Base-by-base conservation (phyloP, 92 coral and sea anemone species). In the Bergia sp. region DNA sequence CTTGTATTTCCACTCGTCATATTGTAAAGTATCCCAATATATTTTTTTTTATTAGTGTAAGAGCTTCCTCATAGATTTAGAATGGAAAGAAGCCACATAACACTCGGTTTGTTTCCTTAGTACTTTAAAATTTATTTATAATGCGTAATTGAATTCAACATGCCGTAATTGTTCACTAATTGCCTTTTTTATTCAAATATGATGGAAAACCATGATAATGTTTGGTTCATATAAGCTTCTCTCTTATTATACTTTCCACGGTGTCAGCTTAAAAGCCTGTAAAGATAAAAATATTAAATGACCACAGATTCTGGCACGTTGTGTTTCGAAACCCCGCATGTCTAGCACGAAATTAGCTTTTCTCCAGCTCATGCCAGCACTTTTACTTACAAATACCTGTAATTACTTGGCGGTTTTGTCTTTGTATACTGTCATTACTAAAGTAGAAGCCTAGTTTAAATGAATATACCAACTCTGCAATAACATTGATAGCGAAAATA, bases 111-210 rank as follows among this genome's bases (percentile, higher is more conserved):
- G 44, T 84, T 44, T 47, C 79, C 37, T 29, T 18, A 45, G 66
- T 45, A 69, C 44, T 41, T 49, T 40, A 73, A 58, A 49, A 47
- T 6, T 84, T 45, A 71, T 69, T 84, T 37, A 74, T 45, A 79
- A 40, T 71, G 87, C 65, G 36, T 71, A 69, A 84, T 84, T 84
- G 78, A 43, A 84, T 71, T 29, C 87, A 12, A 44, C 77, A 73
- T 45, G 87, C 75, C 44, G n/a, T 72, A 84, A 84, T 84, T 84
- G 79, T 84, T 84, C 71, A 29, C 69, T 84, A 84, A 84, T 71
- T 72, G 77, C 87, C 64, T 74, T 84, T 84, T 84, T 84, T 84
- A 84, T 84, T 84, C 77, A 84, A 84, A 84, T 84, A 29, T 71
- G 79, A 69, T 69, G 16, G 77, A 50, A 71, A 69, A 37, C 79